phyloP scores from a whole-genome alignment of 2,888 invertebrate genomes.

The Acronicta aceris region DNA sequence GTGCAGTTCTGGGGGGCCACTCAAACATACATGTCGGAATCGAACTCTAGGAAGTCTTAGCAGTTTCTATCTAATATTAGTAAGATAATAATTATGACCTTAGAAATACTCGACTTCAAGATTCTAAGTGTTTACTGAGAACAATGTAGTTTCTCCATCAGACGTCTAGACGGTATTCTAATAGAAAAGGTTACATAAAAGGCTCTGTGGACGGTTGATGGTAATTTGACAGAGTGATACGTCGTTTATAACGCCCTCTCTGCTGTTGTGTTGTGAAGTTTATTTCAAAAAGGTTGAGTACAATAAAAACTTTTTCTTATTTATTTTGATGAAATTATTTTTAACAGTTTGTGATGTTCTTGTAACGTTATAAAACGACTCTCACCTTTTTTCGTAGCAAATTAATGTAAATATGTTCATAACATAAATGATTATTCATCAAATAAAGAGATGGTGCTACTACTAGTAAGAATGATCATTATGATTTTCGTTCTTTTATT shows the following conservation, averaged over 20 bases:
- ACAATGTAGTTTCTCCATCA: neutral
- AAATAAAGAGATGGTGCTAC: too few relatives aligned
- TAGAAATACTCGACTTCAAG: neutral
- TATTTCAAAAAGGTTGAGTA: conserved; percentile 3
- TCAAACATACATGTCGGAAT: too few relatives aligned
- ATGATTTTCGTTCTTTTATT: too few relatives aligned
- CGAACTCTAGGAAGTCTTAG: too few relatives aligned
- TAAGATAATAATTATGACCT: neutral
- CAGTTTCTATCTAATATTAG: too few relatives aligned
- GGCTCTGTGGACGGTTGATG: conserved; percentile 22
- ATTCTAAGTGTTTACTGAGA: conserved; percentile 13
- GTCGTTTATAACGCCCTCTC: conserved; percentile 15
- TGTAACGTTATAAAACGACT: too few relatives aligned
- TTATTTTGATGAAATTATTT: neutral
- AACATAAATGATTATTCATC: too few relatives aligned
- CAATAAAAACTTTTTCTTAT: conserved; percentile 11
- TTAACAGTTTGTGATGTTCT: too few relatives aligned
- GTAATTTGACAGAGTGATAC: conserved; percentile 39
- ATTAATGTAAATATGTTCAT: too few relatives aligned
- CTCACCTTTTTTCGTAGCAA: too few relatives aligned
- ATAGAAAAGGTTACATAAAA: conserved; percentile 28
- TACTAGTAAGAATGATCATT: too few relatives aligned
- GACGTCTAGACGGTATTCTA: conserved; percentile 37
- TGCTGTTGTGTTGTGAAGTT: conserved; percentile 10
- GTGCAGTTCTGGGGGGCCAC: too few relatives aligned